Base-by-base conservation (phyloP, 23 tunicate species). In the Clavelina lepadiformis region DNA sequence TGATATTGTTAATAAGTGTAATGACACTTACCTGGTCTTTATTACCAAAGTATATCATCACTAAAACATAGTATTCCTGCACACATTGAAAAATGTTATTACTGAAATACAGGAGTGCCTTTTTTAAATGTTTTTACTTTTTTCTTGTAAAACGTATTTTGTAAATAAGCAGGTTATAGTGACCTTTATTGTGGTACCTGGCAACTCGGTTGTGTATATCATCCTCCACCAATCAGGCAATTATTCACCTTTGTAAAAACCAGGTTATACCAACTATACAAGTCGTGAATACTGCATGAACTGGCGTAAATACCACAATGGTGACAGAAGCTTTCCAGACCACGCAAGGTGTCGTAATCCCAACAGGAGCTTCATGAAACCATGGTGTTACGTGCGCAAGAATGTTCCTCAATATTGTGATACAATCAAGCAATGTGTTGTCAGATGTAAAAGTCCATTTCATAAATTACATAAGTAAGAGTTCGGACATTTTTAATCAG, bases 341-440 rank as follows among this genome's bases (percentile, higher is more conserved):
- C 86, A 86, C 63, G 60, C 51, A 20, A 56, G 60, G 2, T 86
- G 95, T 49, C 35, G 36, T 38, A 86, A 86, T 36, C 83, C 81
- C 22, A 67, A 37, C 30, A 53, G 45, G 23, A 65, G 56, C 33
- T 35, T 68, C 26, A 18, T 58, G 31, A 69, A 57, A 46, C 95
- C 95, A 2, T 86, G 95, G 95, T 86, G 95, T 52, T 86, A 75
- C 75, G 95, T 86, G 56, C 26, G 34, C 37, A 30, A 20, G 22
- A 75, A 68, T 21, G 86, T 72, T 3, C 47, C 74, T 0, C 95
- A 86, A 46, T 86, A 72, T 74, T 87, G 96, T 51, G 76, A 61
- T 7, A 52, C 59, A 6, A 30, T 74, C 8, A 21, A 51, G 18
- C 58, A 58, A 22, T 87, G 96, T 61, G 47, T 65, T 0, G 30